Evolutionary conservation across 2,888 invertebrate genomes (phyloP).

Genomic region (Crossocerus cetratus): DNA sequence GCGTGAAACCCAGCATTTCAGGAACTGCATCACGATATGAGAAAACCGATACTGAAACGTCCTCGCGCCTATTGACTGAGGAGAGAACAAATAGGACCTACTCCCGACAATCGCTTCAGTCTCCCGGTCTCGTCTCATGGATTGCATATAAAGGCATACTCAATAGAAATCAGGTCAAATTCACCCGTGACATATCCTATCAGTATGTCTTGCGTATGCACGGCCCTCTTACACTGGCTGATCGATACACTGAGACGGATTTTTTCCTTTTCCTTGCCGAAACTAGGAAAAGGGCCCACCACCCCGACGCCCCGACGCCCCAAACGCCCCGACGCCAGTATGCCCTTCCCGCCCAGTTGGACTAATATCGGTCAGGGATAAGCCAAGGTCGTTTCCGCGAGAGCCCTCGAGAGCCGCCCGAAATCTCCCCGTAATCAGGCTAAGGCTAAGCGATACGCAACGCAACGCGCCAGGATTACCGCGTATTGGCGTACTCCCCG

Average conservation of each 20-base stretch:
- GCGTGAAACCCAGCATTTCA: constrained; percentile 31
- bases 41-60: constrained; percentile 63
- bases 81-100: constrained; percentile 46
- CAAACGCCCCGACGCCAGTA: constrained; percentile 2
- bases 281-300: not conserved
- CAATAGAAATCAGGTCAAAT: constrained; percentile 61
- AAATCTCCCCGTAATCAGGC: not conserved
- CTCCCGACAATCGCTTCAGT: constrained; percentile 49
- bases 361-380: constrained; percentile 35
- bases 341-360: constrained; percentile 8
- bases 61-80: constrained; percentile 54
- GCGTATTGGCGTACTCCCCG: too few relatives aligned
- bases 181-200: constrained; percentile 16
- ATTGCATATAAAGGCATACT: constrained; percentile 48
- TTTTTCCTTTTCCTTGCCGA: not conserved
- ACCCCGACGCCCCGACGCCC: constrained; percentile 2
- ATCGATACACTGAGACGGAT: not conserved
- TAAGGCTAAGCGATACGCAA: not conserved
- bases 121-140: constrained; percentile 42
- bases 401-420: constrained; percentile 17
- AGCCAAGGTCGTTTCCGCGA: constrained; percentile 32
- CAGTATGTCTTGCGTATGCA: constrained; percentile 6
- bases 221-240: not conserved
- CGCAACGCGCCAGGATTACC: too few relatives aligned
- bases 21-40: constrained; percentile 48